Base-by-base conservation (phyloP, 2,888 invertebrate genomes). In the Dyspetes luteomarginatus region DNA sequence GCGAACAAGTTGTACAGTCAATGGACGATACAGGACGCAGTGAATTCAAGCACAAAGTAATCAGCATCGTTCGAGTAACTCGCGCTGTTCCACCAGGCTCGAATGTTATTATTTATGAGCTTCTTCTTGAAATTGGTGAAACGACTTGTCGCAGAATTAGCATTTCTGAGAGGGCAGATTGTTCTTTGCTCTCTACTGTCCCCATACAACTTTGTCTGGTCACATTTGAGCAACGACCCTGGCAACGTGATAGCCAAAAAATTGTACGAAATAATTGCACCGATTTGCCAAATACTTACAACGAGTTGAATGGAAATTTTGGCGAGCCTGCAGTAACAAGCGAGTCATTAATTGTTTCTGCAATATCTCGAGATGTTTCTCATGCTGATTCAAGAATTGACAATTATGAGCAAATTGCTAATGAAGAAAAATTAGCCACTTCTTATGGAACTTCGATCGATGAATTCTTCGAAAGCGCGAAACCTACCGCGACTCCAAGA, bases 181-280 rank as follows among this genome's bases (percentile, higher is more conserved):
- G 92, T 76, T 67, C 86, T 0, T 26, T 90, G 1, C 88, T 88
- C 12, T 22, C 84, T 0, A 87, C 88, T 74, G 62, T 83, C 15
- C 89, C 90, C 4, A 71, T 86, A 3, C 88, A 86, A 73, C 60
- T 85, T 4, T 92, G 92, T 62, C 75, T 85, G 19, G 88, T 91
- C 0, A 89, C 84, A 0, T 88, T 91, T 28, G 90, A 92, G 50
- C 89, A 91, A 79, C 87, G 86, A 19, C 89, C 90, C 0, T 89
- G 88, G 89, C 86, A 86, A 43, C 83, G 82, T 5, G 83, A 86
- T 2, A 88, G 85, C 68, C 87, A 89, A 1, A 86, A 73, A 58
- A 88, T 92, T 36, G 86, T 84, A 0, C 85, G 84, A 15, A 92
- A 91, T 56, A 92, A 92, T 77, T 92, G 92, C 67, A 92, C 89